Base-by-base conservation (phyloP, 2,888 invertebrate species). In the Phyllotreta striolata region DNA sequence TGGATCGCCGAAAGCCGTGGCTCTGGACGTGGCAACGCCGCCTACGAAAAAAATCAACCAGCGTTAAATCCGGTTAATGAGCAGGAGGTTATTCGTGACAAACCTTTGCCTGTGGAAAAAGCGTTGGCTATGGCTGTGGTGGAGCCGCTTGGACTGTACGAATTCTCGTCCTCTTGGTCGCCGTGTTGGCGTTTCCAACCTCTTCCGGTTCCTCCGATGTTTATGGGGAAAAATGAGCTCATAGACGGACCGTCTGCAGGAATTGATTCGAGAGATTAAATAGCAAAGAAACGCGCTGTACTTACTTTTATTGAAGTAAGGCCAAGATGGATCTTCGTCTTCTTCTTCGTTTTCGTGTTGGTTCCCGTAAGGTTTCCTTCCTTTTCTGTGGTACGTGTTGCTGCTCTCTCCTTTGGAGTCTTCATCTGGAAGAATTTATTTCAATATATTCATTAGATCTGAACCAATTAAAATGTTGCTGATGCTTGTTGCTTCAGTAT, bases 111-210 rank as follows among this genome's bases (percentile, higher is more conserved):
- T 0, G 89, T 90, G 75, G 89, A 90, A 77, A 88, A 90, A 62
- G 89, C 88, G 75, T 91, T 91, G 35, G 91, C 90, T 12, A 91
- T 86, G 1, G 90, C 90, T 0, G 88, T 89, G 8, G 89, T 86
- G 0, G 86, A 84, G 3, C 87, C 87, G 4, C 70, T 55, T 0
- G 86, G 84, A n/a, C 82, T 81, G 13, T 82, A 82, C 7, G 63
- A 64, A 9, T 51, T 59, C 1, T 64, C 63, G 12, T 65, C 66
- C 12, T 62, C 63, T 3, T 49, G 62, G 73, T 10, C 82, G 76
- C 46, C 46, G 39, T 73, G 70, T 5, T 77, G 71, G 10, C 70
- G 64, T 5, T 62, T 56, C 34, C 70, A 66, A 0, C 69, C 64
- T 35, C 65, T 55, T 0, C 86, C 85, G 49, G 81, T 81, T 0